Evolutionary conservation across 2,797 vertebrate genomes (phyloP).

Genomic region (Orientallactaga sibirica): DNA sequence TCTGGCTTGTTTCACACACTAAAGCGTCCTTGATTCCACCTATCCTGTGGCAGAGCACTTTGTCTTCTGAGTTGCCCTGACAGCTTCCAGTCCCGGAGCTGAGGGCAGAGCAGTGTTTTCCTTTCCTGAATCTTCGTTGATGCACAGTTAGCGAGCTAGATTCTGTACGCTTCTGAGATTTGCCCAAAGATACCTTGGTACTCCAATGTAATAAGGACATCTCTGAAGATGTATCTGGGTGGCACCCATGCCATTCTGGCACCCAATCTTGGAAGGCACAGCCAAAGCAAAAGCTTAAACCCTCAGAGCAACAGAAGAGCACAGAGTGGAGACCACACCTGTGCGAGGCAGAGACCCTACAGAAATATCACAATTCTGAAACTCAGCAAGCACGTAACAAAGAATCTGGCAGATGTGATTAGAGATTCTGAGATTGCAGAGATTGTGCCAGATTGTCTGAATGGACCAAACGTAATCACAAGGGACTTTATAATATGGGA

Average conservation of each 20-base stretch:
- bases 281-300: neutral
- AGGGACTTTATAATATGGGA: neutral
- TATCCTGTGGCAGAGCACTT: too few relatives aligned
- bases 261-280: neutral
- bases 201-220: neutral
- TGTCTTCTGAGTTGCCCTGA: neutral
- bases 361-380: neutral
- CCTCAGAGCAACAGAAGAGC: neutral
- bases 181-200: neutral
- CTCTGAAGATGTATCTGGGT: neutral
- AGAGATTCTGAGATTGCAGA: neutral
- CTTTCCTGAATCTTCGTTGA: rapidly evolving
- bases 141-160: neutral
- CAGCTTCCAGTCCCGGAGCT: neutral
- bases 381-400: neutral
- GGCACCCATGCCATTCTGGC: neutral
- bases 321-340: neutral
- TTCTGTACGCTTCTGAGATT: neutral
- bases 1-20: neutral
- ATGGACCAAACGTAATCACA: neutral
- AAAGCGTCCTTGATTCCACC: neutral
- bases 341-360: too few relatives aligned
- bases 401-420: neutral
- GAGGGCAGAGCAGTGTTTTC: neutral
- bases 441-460: neutral